A percentile compares a stretch with the other conserved stretches of the same genome.
phyloP scores from a whole-genome alignment of 2,113 vertebrate species.

The Rhinoptilus africanus region DNA sequence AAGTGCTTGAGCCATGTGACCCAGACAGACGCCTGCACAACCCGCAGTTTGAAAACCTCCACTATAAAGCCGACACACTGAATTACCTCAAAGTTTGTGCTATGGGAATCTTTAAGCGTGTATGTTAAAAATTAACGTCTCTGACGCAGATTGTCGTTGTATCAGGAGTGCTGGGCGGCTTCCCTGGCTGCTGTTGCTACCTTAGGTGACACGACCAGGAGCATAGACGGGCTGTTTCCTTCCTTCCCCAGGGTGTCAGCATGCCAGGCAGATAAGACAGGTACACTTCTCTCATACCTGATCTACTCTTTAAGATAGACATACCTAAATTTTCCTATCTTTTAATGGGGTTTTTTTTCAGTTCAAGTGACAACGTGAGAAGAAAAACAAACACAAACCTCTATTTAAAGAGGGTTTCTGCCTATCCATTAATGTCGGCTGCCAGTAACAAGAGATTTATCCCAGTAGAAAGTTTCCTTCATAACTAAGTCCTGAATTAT shows the following conservation, averaged over 20 bases:
- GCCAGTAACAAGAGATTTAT: neutral
- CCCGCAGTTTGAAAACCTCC: neutral
- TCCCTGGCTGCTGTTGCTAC: neutral
- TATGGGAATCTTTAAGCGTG: neutral
- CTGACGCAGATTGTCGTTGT: neutral
- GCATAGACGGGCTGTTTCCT: fast-evolving
- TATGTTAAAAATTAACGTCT: neutral
- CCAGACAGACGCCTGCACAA: neutral
- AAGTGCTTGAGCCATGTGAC: neutral
- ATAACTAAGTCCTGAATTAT: neutral
- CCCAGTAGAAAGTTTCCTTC: neutral
- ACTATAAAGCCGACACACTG: neutral
- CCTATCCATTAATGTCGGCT: neutral
- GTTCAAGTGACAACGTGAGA: neutral
- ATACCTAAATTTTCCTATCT: neutral
- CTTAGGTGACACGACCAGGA: neutral
- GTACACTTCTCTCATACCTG: neutral
- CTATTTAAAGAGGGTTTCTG: neutral
- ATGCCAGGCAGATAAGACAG: neutral
- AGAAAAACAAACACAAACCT: neutral
- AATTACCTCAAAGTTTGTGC: neutral
- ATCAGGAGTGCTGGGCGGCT: neutral
- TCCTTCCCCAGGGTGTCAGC: neutral
- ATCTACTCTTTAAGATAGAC: neutral
- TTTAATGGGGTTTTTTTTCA: neutral